phyloP scores from a whole-genome alignment of 2,113 vertebrate species.

The Eudyptes chrysolophus region DNA sequence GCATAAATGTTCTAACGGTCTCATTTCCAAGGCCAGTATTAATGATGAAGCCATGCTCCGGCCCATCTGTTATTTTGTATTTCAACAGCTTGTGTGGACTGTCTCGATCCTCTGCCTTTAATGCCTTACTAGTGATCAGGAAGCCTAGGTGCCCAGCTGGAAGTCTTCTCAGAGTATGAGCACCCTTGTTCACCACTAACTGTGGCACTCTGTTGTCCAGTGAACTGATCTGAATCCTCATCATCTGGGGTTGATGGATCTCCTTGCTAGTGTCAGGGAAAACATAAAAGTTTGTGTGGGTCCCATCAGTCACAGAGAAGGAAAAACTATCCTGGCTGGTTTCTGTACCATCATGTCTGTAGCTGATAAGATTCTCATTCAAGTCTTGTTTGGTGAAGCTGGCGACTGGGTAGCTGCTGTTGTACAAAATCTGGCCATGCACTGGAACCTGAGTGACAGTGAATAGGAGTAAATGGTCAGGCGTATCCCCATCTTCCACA shows the following conservation, averaged over 20 bases:
- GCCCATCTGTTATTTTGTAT: constrained; percentile 76
- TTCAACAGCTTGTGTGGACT: constrained; percentile 73
- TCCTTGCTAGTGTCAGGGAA: constrained; percentile 56
- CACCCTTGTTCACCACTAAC: constrained; percentile 60
- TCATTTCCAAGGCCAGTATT: constrained; percentile 74
- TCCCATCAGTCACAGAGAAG: constrained; percentile 69
- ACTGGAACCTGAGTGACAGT: constrained; percentile 56
- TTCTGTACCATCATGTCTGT: constrained; percentile 58
- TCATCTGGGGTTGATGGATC: constrained; percentile 58
- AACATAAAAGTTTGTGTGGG: constrained; percentile 60
- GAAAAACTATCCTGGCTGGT: constrained; percentile 67
- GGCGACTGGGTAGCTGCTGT: constrained; percentile 41
- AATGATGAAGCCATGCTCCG: constrained; percentile 76
- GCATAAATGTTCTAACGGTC: constrained; percentile 75
- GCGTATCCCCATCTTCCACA: constrained; percentile 60
- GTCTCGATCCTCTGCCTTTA: constrained; percentile 63
- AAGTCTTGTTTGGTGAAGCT: constrained; percentile 71
- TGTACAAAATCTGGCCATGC: constrained; percentile 67
- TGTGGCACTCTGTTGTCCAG: constrained; percentile 50
- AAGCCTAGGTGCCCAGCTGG: constrained; percentile 56
- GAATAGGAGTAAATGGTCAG: constrained; percentile 63
- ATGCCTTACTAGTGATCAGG: constrained; percentile 62
- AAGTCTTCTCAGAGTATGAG: constrained; percentile 37
- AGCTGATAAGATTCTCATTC: constrained; percentile 70
- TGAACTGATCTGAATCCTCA: constrained; percentile 62